Percentiles rank a stretch among this genome's conserved stretches.
phyloP scores from a whole-genome alignment of 2,797 vertebrate genomes.

The Crenuchus spilurus region DNA sequence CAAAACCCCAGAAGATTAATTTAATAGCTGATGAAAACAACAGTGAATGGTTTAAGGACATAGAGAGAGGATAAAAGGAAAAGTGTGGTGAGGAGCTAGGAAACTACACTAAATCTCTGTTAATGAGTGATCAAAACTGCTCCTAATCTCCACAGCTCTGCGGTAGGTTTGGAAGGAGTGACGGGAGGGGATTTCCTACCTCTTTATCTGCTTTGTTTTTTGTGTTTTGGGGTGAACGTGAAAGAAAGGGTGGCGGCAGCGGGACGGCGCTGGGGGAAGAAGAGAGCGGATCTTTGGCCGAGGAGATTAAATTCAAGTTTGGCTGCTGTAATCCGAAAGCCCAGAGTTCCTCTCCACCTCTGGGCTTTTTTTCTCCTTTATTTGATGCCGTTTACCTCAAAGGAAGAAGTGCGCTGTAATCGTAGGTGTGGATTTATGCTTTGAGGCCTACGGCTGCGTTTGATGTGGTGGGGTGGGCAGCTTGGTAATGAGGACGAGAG shows the following conservation, averaged over 20 bases:
- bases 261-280: neutral
- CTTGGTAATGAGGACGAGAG: slow-evolving; percentile 42
- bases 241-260: slow-evolving; percentile 40
- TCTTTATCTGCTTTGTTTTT: slow-evolving; percentile 49
- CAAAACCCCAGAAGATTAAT: slow-evolving; percentile 26
- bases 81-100: slow-evolving; percentile 15
- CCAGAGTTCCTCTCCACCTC: slow-evolving; percentile 29
- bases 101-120: slow-evolving; percentile 45
- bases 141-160: slow-evolving; percentile 49
- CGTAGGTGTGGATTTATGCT: slow-evolving; percentile 54
- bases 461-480: slow-evolving; percentile 49
- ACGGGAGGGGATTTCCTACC: slow-evolving; percentile 61
- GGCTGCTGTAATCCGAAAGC: slow-evolving; percentile 47
- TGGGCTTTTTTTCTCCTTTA: slow-evolving; percentile 5
- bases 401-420: slow-evolving; percentile 49
- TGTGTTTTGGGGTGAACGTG: slow-evolving; percentile 60
- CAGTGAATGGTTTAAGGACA: neutral
- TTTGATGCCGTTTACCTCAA: slow-evolving; percentile 55
- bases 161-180: slow-evolving; percentile 41
- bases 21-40: slow-evolving; percentile 32
- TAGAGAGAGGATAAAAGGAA: slow-evolving; percentile 47
- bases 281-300: slow-evolving; percentile 39
- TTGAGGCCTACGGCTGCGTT: slow-evolving; percentile 45
- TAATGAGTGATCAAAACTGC: slow-evolving; percentile 61
- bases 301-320: slow-evolving; percentile 53